Evolutionary conservation across 2,888 invertebrate genomes (phyloP).

Genomic region (Tenthredo distinguenda): DNA sequence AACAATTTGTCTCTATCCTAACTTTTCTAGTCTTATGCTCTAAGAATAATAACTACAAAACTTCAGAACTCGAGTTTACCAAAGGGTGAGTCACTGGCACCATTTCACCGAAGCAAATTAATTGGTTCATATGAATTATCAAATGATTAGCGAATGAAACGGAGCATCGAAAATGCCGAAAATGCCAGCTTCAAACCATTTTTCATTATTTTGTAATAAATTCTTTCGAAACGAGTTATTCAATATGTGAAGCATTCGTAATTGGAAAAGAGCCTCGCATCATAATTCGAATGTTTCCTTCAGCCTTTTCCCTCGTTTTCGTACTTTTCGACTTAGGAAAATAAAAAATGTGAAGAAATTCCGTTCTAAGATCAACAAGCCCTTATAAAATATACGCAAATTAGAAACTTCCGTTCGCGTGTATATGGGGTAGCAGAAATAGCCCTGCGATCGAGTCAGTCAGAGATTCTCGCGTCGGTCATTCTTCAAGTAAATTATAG

Average conservation of each 20-base stretch:
- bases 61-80: neutral
- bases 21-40: neutral
- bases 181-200: too few species aligned
- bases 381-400: neutral
- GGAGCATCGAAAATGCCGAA: neutral
- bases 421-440: neutral
- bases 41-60: neutral
- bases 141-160: neutral
- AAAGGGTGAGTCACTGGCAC: neutral
- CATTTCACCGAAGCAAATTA: neutral
- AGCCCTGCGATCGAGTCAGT: constrained; percentile 6
- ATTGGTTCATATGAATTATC: neutral
- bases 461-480: constrained; percentile 49
- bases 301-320: neutral
- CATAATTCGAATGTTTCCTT: neutral
- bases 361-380: neutral
- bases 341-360: neutral
- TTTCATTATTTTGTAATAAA: neutral
- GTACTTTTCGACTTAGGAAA: neutral
- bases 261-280: too few species aligned
- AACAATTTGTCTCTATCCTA: neutral
- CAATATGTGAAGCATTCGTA: too few species aligned
- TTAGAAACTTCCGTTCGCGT: neutral
- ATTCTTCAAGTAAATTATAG: constrained; percentile 79
- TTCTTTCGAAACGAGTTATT: neutral